Percentiles rank a stretch among this genome's conserved stretches.
phyloP scores from a whole-genome alignment of 2,797 vertebrate genomes.

The Leucoraja ocellata region DNA sequence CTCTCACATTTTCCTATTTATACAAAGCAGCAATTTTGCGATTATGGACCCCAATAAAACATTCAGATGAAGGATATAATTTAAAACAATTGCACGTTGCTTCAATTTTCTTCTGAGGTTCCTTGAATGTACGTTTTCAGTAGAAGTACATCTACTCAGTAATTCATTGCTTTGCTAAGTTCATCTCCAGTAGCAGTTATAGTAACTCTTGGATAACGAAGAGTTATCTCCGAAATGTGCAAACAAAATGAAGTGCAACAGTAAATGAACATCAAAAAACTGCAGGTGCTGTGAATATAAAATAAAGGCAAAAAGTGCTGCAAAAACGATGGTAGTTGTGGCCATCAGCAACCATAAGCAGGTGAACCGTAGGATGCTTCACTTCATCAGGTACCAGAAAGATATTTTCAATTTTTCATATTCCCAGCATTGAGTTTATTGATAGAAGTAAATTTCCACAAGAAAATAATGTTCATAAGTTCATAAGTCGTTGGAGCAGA shows the following conservation, averaged over 20 bases:
- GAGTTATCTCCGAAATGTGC: background rate
- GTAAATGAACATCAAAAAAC: too few species aligned
- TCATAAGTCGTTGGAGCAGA: too few species aligned
- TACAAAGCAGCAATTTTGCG: background rate
- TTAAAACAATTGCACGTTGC: background rate
- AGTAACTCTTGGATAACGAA: background rate
- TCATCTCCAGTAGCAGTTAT: background rate
- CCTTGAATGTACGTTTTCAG: background rate
- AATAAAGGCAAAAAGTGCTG: too few species aligned
- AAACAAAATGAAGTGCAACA: background rate
- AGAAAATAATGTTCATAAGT: background rate
- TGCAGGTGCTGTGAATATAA: too few species aligned
- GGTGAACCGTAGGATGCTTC: background rate
- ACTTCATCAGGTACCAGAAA: background rate
- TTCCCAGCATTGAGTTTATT: background rate
- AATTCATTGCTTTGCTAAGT: background rate
- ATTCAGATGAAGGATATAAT: background rate
- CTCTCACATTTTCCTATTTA: background rate
- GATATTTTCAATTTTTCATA: background rate
- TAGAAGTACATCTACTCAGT: too few species aligned
- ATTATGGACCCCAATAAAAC: background rate
- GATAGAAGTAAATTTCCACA: background rate
- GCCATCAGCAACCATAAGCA: background rate
- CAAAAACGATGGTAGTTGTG: background rate
- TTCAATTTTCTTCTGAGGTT: slow-evolving; percentile 1